These are phyloP conservation scores for Caenorhabditis elegans DNA, from an alignment of 1,140 invertebrate species.

Conservation along the genomic window DNA sequence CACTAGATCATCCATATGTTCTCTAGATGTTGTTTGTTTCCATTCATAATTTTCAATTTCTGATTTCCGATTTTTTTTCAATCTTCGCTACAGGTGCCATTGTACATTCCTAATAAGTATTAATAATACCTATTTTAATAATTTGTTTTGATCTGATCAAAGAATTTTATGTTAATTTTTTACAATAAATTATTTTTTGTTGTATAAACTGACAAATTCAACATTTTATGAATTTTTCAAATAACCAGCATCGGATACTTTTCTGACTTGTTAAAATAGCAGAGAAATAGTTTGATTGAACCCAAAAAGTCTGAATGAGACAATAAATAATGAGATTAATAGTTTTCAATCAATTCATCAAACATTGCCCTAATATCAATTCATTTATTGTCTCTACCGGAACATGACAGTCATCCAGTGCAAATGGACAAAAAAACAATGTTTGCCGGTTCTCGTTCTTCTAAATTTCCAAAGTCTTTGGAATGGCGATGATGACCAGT, in stretches of 20 bases:
- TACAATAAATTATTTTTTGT: background rate
- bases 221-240: too few relatives aligned
- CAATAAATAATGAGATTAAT: too few relatives aligned
- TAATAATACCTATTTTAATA: background rate
- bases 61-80: too few relatives aligned
- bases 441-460: background rate
- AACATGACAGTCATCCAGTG: background rate
- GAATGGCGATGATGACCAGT: background rate
- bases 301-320: too few relatives aligned
- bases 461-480: too few relatives aligned
- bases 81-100: constrained; percentile 9
- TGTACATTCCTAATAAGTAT: background rate
- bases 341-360: too few relatives aligned
- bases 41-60: background rate
- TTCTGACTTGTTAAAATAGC: too few relatives aligned
- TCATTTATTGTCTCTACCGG: background rate
- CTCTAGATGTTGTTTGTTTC: too few relatives aligned
- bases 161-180: background rate
- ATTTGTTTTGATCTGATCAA: constrained; percentile 19
- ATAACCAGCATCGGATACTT: too few relatives aligned
- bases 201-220: too few relatives aligned
- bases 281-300: too few relatives aligned
- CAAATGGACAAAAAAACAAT: background rate
- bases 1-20: background rate
- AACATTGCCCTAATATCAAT: too few relatives aligned